Evolutionary conservation across 2,113 vertebrate species (phyloP).

Genomic region (Reinhardtius hippoglossoides): DNA sequence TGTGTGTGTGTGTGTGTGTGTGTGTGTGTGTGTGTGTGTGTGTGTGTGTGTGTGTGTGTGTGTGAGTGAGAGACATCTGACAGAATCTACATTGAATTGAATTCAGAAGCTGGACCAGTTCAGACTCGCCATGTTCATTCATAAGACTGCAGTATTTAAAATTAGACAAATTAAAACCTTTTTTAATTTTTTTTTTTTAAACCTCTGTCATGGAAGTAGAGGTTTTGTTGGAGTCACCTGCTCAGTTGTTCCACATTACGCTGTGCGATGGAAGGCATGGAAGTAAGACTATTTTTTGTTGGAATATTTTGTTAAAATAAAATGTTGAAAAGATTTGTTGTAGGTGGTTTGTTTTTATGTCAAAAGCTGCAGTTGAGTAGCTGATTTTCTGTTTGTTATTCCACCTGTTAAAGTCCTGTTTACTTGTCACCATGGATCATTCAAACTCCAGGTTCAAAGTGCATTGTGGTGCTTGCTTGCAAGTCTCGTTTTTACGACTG

Average conservation of each 20-base stretch:
- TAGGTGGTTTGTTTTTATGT: background rate
- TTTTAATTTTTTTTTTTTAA: constrained; percentile 1
- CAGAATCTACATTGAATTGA: constrained; percentile 10
- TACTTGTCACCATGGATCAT: no score
- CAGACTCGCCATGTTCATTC: constrained; percentile 19
- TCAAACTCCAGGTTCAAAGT: no score
- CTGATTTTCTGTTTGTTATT: no score
- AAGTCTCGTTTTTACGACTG: no score
- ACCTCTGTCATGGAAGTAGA: background rate
- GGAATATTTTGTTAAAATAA: constrained; percentile 70
- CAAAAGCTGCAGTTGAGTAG: no score
- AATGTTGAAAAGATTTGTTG: constrained; percentile 20
- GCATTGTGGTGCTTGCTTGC: no score
- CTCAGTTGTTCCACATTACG: background rate
- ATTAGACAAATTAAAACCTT: constrained; percentile 16
- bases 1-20: constrained; percentile 10
- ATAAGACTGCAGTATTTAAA: constrained; percentile 44
- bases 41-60: background rate
- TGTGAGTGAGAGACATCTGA: constrained; percentile 3
- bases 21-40: background rate
- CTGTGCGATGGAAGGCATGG: constrained; percentile 14
- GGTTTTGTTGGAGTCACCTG: background rate
- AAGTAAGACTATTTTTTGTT: constrained; percentile 14
- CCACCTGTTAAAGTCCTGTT: no score
- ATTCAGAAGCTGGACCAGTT: constrained; percentile 18